phyloP scores from a whole-genome alignment of 2,888 invertebrate species.

The Odiellus spinosus region DNA sequence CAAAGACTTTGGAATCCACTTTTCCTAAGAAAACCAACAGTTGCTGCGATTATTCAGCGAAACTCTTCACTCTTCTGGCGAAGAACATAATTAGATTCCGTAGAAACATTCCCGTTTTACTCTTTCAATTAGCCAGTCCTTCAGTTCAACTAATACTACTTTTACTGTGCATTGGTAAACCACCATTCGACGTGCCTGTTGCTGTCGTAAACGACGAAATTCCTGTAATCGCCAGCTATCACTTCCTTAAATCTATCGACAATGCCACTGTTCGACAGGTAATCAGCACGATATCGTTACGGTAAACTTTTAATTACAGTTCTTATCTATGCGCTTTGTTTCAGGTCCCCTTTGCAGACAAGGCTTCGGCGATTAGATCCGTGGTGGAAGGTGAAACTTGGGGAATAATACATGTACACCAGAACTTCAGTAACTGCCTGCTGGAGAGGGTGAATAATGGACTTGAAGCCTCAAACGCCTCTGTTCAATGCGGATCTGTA shows the following conservation, averaged over 20 bases:
- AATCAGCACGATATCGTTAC: too few species aligned
- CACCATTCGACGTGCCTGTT: conserved; percentile 26
- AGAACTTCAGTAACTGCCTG: conserved; percentile 73
- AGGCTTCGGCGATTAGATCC: conserved; percentile 45
- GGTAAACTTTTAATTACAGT: too few species aligned
- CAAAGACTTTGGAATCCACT: too few species aligned
- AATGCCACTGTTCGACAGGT: conserved; percentile 41
- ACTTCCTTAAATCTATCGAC: conserved; percentile 47
- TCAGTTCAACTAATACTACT: conserved; percentile 32
- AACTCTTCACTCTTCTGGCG: too few species aligned
- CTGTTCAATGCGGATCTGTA: conserved; percentile 68
- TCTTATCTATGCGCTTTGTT: too few species aligned
- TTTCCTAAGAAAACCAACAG: too few species aligned
- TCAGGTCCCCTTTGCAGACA: conserved; percentile 7
- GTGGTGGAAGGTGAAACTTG: conserved; percentile 63
- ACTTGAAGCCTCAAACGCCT: too few species aligned
- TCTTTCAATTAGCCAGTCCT: conserved; percentile 33
- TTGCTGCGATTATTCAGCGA: too few species aligned
- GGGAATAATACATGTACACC: conserved; percentile 74
- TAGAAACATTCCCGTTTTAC: conserved; percentile 19
- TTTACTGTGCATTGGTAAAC: conserved; percentile 29
- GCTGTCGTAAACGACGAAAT: conserved; percentile 31
- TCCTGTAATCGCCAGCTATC: conserved; percentile 6
- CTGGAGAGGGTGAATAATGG: conserved; percentile 35
- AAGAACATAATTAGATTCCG: too few species aligned